Evolutionary conservation across 2,888 invertebrate species (phyloP).

Genomic region (Idaea aversata): DNA sequence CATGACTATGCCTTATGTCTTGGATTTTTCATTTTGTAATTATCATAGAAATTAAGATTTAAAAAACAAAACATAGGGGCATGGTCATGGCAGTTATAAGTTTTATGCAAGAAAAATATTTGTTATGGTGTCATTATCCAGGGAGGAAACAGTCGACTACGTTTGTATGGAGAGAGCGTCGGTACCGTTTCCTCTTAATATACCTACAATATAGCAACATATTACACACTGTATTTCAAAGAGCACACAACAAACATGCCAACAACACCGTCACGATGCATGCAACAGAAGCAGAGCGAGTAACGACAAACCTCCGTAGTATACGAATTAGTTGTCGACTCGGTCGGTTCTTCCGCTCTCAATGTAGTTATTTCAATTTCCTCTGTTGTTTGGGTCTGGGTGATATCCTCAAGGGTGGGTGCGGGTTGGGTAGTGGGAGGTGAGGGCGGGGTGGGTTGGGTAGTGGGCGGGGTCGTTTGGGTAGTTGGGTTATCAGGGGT

Average conservation of each 20-base stretch:
- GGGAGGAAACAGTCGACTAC: too few species aligned
- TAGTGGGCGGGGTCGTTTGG: constrained; percentile 20
- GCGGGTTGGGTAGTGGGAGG: constrained; percentile 38
- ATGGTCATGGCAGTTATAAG: too few species aligned
- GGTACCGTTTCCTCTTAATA: too few species aligned
- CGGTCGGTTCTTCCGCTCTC: constrained; percentile 56
- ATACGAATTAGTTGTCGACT: constrained; percentile 69
- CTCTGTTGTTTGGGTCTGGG: constrained; percentile 41
- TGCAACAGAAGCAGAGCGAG: constrained; percentile 52
- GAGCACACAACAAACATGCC: constrained; percentile 36
- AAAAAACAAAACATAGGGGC: too few species aligned
- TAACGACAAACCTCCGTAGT: constrained; percentile 76
- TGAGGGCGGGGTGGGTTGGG: constrained; percentile 24
- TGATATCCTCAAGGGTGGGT: constrained; percentile 33
- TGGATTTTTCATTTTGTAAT: too few species aligned
- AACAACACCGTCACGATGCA: constrained; percentile 38
- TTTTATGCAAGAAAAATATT: too few species aligned
- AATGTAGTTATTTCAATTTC: constrained; percentile 40
- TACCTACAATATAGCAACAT: background rate
- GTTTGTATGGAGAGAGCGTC: too few species aligned
- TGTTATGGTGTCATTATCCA: too few species aligned
- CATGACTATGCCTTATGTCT: too few species aligned
- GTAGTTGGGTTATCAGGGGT: constrained; percentile 33
- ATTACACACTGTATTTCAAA: constrained; percentile 17
- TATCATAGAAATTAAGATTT: too few species aligned